Percentiles rank a stretch among this genome's conserved stretches.
phyloP scores from a whole-genome alignment of 1,140 invertebrate species.

The Pseudomyrmex gracilis region DNA sequence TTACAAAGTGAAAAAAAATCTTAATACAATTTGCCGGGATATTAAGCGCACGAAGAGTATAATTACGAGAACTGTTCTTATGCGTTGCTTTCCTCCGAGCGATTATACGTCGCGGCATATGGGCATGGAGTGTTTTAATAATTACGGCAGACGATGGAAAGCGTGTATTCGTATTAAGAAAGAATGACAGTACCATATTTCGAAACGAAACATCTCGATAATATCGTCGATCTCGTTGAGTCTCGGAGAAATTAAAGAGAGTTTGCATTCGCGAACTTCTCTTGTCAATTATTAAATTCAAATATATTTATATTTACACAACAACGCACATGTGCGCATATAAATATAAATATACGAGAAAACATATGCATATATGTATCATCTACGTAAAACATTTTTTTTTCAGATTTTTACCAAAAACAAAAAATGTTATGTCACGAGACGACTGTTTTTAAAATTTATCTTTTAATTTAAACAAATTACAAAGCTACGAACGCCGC shows the following conservation, averaged over 20 bases:
- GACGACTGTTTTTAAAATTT: neutral
- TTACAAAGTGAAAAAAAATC: constrained; percentile 60
- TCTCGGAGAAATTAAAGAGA: neutral
- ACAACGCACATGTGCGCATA: no score
- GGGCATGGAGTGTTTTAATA: constrained; percentile 70
- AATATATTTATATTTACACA: neutral
- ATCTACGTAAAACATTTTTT: no score
- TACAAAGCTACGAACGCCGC: neutral
- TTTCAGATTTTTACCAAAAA: neutral
- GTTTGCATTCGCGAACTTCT: neutral
- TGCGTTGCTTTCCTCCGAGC: constrained; percentile 59
- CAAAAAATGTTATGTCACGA: neutral
- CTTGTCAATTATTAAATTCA: neutral
- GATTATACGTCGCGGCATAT: constrained; percentile 67
- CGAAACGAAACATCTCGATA: constrained; percentile 46
- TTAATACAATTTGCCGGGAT: constrained; percentile 73
- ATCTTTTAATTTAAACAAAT: constrained; percentile 2
- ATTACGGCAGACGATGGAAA: constrained; percentile 69
- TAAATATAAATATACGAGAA: no score
- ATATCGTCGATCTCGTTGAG: constrained; percentile 26
- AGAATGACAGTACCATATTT: constrained; percentile 57
- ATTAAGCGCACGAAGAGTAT: constrained; percentile 69
- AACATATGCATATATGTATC: no score
- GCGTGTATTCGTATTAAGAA: constrained; percentile 58
- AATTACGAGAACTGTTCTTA: constrained; percentile 70